These are phyloP conservation scores for Thysanoteuthis rhombus DNA, from an alignment of 2,888 invertebrate genomes.

Conservation along the genomic window DNA sequence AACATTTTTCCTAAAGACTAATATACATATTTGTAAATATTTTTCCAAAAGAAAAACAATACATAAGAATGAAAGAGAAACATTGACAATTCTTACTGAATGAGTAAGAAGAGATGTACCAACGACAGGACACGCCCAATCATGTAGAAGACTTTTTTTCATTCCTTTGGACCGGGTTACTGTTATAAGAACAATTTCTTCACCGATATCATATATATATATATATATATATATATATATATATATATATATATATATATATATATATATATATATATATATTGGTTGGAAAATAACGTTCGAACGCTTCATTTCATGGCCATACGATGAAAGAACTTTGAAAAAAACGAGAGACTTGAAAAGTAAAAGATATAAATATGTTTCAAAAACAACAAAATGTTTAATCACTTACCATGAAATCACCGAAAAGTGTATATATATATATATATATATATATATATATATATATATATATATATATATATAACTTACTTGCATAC, in stretches of 20 bases:
- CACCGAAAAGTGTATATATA: too few species aligned
- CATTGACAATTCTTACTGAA: not conserved
- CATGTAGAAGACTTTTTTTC: not conserved
- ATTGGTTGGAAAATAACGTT: too few species aligned
- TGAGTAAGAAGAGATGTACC: not conserved
- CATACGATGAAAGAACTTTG: too few species aligned
- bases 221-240: not conserved
- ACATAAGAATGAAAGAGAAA: not conserved
- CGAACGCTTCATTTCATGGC: too few species aligned
- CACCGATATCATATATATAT: not conserved
- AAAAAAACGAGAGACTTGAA: too few species aligned
- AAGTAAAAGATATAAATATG: too few species aligned
- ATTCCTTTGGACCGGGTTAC: not conserved
- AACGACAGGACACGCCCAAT: not conserved
- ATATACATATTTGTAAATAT: not conserved
- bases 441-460: not conserved
- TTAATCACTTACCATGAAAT: too few species aligned
- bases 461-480: not conserved
- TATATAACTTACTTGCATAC: not conserved
- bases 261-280: not conserved
- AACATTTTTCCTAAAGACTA: not conserved
- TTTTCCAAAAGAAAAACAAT: not conserved
- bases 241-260: not conserved
- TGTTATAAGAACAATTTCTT: not conserved
- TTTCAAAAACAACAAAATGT: too few species aligned